Conservation (phyloP, 1,140 invertebrate genomes). For the Lanistes nyassanus region DNA sequence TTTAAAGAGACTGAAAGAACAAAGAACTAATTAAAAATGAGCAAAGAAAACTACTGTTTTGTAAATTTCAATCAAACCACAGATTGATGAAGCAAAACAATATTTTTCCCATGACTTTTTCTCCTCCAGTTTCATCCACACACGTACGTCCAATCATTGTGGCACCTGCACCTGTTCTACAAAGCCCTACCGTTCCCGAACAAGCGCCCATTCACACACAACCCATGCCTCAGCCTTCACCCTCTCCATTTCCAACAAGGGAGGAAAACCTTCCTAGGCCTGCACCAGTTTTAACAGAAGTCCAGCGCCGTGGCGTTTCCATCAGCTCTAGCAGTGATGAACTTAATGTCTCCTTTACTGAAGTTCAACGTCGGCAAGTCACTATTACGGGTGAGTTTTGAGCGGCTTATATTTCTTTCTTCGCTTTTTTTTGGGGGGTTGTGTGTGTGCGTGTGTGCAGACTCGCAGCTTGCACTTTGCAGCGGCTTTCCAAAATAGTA, state of each 20-base stretch:
- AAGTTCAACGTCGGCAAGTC: slow-evolving; percentile 24
- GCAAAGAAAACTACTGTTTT: no score
- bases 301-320: neutral
- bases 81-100: no score
- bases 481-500: no score
- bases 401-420: neutral
- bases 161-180: slow-evolving; percentile 14
- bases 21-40: no score
- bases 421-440: neutral
- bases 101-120: slow-evolving; percentile 1
- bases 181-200: neutral
- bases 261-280: neutral
- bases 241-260: neutral
- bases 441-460: no score
- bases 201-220: neutral
- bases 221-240: neutral
- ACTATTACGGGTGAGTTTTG: slow-evolving; percentile 2
- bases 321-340: slow-evolving; percentile 9
- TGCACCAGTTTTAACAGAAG: neutral
- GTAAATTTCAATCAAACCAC: no score
- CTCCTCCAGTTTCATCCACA: slow-evolving; percentile 41
- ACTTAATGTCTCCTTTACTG: slow-evolving; percentile 14
- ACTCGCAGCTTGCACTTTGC: no score
- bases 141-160: slow-evolving; percentile 44
- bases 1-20: no score